These are phyloP conservation scores for Syrmaticus mikado DNA, from an alignment of 2,113 vertebrate genomes.

Conservation along the genomic window DNA sequence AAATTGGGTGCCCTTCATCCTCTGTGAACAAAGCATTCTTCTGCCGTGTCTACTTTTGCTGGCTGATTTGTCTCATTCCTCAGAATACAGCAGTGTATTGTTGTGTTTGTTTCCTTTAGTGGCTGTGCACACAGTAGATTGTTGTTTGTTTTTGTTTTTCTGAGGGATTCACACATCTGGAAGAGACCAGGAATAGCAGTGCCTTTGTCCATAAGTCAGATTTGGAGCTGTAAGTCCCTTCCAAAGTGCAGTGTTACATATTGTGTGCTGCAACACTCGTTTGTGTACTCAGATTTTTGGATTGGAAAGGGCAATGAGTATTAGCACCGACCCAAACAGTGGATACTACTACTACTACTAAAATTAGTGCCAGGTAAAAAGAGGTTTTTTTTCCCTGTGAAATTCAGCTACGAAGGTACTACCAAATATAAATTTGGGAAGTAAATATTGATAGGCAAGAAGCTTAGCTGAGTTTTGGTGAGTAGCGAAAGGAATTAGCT, in stretches of 20 bases:
- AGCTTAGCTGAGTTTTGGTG: neutral
- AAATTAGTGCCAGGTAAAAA: neutral
- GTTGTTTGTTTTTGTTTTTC: neutral
- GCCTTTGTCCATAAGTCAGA: neutral
- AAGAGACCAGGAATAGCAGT: neutral
- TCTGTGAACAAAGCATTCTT: neutral
- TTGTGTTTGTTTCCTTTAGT: slow-evolving; percentile 15
- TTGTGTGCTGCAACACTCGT: neutral
- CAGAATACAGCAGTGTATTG: neutral
- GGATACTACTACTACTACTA: neutral
- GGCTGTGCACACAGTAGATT: neutral
- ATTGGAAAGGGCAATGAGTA: neutral
- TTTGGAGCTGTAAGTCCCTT: neutral
- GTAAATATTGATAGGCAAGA: neutral
- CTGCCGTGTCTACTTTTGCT: neutral
- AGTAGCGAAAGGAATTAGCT: neutral
- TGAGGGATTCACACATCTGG: slow-evolving; percentile 18
- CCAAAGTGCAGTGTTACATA: neutral
- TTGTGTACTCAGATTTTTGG: neutral
- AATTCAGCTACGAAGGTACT: neutral
- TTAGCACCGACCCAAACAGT: neutral
- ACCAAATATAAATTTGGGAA: neutral
- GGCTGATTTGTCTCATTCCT: neutral
- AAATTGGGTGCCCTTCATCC: neutral
- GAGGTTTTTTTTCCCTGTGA: neutral